Base-by-base conservation (phyloP, 2,888 invertebrate genomes). In the Dolomedes plantarius region DNA sequence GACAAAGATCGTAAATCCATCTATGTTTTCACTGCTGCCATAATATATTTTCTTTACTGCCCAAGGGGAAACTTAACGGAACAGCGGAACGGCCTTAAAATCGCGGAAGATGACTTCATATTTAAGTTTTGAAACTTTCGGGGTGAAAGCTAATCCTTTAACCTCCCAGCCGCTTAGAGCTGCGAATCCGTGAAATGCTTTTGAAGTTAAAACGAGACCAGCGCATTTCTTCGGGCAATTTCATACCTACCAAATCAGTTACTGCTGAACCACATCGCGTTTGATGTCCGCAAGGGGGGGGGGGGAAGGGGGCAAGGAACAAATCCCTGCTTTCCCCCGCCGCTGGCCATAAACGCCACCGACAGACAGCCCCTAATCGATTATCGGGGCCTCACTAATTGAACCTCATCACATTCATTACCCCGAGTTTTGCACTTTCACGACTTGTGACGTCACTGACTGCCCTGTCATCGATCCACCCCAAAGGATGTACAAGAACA, bases 331-430 rank as follows among this genome's bases (percentile, higher is more conserved):
- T 13, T 9, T 29, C 32, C 65, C 73, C 23, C 39, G 71, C 71
- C 64, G 19, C 71, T 28, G 28, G 56, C 75, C 50, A 75, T 82
- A 82, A 82, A 82, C 82, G 82, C 82, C 82, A 82, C 32, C 29
- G 82, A 75, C 82, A 82, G 56, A 56, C 74, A 62, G 27, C 69
- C 75, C 19, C 27, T 82, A 82, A 82, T 82, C 82, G 82, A 82
- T 82, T 82, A 82, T 75, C 68, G 68, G 64, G 82, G 64, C 39
- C 39, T 82, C 69, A 75, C 75, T 81, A 82, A 82, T 82, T 82
- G 82, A 82, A 82, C 82, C 62, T 64, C 82, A 82, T 82, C 82
- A 75, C 82, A 82, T 82, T 82, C 82, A 82, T 82, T 82, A 82
- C 82, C 62, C 62, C 32, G 28, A 80, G 75, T 68, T 36, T 56